Percentiles rank a stretch among this genome's conserved stretches.
Conservation (phyloP, 2,888 invertebrate species). For the Drosophila anceps region DNA sequence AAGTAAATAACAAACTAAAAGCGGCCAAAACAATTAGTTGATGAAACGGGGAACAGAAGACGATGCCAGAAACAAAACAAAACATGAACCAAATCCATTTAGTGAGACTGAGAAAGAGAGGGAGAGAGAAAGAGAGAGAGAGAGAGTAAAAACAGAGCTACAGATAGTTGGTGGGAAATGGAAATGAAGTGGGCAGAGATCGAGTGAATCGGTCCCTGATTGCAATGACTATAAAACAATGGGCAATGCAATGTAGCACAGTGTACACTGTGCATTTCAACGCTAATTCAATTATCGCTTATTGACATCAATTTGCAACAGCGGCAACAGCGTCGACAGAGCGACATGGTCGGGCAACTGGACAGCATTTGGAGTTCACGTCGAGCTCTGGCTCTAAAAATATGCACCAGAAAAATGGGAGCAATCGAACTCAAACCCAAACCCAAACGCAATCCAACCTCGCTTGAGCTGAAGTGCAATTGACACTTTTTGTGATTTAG, state of each 20-base stretch:
- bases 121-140: constrained; percentile 1
- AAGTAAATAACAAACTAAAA: constrained; percentile 63
- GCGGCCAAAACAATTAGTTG: constrained; percentile 66
- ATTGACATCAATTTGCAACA: constrained; percentile 78
- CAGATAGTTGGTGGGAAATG: neutral
- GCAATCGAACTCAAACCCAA: constrained; percentile 10
- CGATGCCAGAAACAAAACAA: constrained; percentile 31
- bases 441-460: neutral
- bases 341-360: constrained; percentile 13
- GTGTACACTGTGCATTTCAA: constrained; percentile 69
- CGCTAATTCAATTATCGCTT: constrained; percentile 82
- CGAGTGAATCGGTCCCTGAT: constrained; percentile 40
- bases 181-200: neutral
- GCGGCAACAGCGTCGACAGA: constrained; percentile 13
- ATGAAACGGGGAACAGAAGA: constrained; percentile 27
- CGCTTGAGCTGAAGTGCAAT: constrained; percentile 64
- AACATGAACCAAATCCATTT: constrained; percentile 61
- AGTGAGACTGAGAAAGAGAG: constrained; percentile 9
- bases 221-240: constrained; percentile 57
- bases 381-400: constrained; percentile 38
- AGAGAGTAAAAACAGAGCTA: neutral
- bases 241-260: constrained; percentile 64
- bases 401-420: constrained; percentile 46
- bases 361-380: constrained; percentile 5
- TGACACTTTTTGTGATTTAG: constrained; percentile 77